A percentile compares a stretch with the other conserved stretches of the same genome.
Evolutionary conservation across 1,140 invertebrate species (phyloP).

Genomic region (Leptestheria dahalacensis): DNA sequence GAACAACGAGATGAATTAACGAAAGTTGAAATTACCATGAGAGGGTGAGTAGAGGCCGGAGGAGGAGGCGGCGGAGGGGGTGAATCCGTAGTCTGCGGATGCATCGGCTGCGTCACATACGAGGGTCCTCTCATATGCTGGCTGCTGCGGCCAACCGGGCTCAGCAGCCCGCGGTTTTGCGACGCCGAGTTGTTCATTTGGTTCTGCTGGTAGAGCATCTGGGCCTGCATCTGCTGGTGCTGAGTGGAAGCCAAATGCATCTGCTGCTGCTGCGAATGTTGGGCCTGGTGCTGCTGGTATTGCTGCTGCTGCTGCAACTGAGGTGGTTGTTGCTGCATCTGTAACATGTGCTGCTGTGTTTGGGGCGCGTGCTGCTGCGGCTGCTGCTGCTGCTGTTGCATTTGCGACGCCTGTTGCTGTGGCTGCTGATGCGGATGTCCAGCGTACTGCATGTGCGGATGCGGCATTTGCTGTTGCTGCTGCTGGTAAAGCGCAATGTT

Average conservation of each 20-base stretch:
- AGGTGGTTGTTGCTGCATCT: background rate
- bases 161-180: background rate
- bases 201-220: conserved; percentile 6
- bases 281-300: conserved; percentile 16
- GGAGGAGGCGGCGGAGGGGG: conserved; percentile 43
- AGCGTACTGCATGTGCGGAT: background rate
- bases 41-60: conserved; percentile 51
- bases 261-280: conserved; percentile 15
- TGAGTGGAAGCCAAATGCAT: conserved; percentile 16
- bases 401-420: conserved; percentile 23
- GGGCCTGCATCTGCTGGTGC: too few relatives aligned
- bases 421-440: conserved; percentile 19
- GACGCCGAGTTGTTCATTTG: conserved; percentile 10
- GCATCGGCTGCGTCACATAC: conserved; percentile 19
- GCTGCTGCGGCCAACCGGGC: conserved; percentile 1
- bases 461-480: conserved; percentile 18
- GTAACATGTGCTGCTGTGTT: background rate
- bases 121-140: conserved; percentile 3
- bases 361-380: conserved; percentile 11
- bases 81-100: conserved; percentile 28
- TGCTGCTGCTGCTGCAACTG: conserved; percentile 13
- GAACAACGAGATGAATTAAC: too few relatives aligned
- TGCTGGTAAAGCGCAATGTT: conserved; percentile 24
- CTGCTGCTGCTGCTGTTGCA: conserved; percentile 22
- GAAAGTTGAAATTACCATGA: conserved; percentile 23